Evolutionary conservation across 2,113 vertebrate species (phyloP).

Genomic region (Mionectes macconnelli): DNA sequence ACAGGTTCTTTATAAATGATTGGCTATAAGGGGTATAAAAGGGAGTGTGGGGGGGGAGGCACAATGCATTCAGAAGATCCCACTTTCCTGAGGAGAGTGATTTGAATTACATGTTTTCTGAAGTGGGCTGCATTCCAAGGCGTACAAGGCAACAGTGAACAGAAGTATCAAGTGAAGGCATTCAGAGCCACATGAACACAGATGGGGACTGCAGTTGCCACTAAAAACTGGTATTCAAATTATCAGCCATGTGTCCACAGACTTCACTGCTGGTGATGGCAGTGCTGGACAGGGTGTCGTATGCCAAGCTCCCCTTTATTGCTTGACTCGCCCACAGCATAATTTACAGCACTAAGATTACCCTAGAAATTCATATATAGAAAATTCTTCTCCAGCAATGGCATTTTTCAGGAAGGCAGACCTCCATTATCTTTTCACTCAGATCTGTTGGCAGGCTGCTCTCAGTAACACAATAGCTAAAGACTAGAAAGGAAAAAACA

Average conservation of each 20-base stretch:
- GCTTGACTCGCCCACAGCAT: neutral
- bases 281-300: neutral
- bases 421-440: neutral
- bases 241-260: conserved; percentile 32
- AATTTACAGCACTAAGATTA: neutral
- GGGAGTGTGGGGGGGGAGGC: neutral
- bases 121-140: conserved; percentile 40
- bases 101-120: conserved; percentile 44
- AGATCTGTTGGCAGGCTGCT: neutral
- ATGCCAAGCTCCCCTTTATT: neutral
- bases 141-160: neutral
- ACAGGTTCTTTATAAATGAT: neutral
- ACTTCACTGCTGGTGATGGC: neutral
- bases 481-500: neutral
- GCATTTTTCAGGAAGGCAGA: neutral
- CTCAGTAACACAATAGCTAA: neutral
- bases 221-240: conserved; percentile 21
- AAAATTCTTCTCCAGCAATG: neutral
- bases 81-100: neutral
- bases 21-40: neutral
- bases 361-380: neutral
- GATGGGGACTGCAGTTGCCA: conserved; percentile 38
- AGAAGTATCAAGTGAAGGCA: conserved; percentile 47
- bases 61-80: neutral
- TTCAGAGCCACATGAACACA: conserved; percentile 31